These are phyloP conservation scores for Parascotia fuliginaria DNA, from an alignment of 2,888 invertebrate genomes.

Conservation along the genomic window DNA sequence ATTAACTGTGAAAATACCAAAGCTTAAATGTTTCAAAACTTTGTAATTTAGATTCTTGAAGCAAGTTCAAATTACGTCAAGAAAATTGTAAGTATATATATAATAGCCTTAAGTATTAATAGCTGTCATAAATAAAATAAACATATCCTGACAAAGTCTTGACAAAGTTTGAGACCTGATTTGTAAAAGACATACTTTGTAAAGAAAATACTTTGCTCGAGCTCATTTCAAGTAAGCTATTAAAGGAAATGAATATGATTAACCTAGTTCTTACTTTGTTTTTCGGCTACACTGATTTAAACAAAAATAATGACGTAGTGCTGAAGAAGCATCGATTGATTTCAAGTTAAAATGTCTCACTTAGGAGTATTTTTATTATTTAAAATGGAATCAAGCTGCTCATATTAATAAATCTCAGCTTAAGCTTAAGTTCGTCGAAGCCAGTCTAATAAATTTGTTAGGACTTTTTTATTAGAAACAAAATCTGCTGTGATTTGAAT, in stretches of 20 bases:
- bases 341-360: too few species aligned
- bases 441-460: too few species aligned
- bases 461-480: too few species aligned
- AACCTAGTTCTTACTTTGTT: not conserved
- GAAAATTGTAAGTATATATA: slow-evolving; percentile 7
- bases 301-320: too few species aligned
- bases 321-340: too few species aligned
- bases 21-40: slow-evolving; percentile 10
- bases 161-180: not conserved
- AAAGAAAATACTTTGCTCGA: not conserved
- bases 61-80: slow-evolving; percentile 8
- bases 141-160: not conserved
- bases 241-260: not conserved
- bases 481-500: not conserved
- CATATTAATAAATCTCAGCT: too few species aligned
- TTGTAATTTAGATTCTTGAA: slow-evolving; percentile 17
- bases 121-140: slow-evolving; percentile 4
- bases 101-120: slow-evolving; percentile 11
- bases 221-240: not conserved
- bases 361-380: too few species aligned
- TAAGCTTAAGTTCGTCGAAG: too few species aligned
- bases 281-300: too few species aligned
- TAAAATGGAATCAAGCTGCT: too few species aligned
- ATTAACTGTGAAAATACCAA: slow-evolving; percentile 5
- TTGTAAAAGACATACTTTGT: not conserved